These are phyloP conservation scores for Oceanites oceanicus DNA, from an alignment of 2,113 vertebrate species.

Conservation along the genomic window DNA sequence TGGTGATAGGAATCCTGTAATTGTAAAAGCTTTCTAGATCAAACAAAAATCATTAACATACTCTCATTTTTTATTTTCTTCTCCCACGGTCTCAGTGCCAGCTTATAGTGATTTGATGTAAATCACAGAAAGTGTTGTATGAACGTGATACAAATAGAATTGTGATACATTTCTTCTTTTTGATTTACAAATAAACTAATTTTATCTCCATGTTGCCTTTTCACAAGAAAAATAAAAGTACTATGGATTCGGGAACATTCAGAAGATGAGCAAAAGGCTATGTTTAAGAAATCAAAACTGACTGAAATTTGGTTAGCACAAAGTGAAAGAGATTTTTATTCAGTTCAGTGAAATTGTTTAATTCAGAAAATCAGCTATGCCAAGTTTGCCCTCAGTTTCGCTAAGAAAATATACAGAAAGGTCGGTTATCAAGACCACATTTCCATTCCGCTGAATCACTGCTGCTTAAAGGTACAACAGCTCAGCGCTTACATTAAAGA, in stretches of 20 bases:
- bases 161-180: not conserved
- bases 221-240: not conserved
- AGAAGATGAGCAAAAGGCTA: not conserved
- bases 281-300: not conserved
- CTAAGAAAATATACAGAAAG: not conserved
- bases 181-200: not conserved
- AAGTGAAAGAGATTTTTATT: not conserved
- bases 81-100: not conserved
- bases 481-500: not conserved
- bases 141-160: not conserved
- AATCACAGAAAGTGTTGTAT: not conserved
- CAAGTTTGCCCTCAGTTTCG: not conserved
- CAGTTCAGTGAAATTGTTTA: not conserved
- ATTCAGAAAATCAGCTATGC: not conserved
- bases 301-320: not conserved
- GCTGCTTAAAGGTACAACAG: not conserved
- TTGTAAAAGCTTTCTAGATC: not conserved
- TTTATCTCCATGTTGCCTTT: not conserved
- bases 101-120: not conserved
- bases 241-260: not conserved
- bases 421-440: not conserved
- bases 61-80: not conserved
- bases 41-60: not conserved
- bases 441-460: not conserved
- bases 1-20: not conserved